These are phyloP conservation scores for Ceyx margarethae DNA, from an alignment of 2,113 vertebrate species.

Conservation along the genomic window DNA sequence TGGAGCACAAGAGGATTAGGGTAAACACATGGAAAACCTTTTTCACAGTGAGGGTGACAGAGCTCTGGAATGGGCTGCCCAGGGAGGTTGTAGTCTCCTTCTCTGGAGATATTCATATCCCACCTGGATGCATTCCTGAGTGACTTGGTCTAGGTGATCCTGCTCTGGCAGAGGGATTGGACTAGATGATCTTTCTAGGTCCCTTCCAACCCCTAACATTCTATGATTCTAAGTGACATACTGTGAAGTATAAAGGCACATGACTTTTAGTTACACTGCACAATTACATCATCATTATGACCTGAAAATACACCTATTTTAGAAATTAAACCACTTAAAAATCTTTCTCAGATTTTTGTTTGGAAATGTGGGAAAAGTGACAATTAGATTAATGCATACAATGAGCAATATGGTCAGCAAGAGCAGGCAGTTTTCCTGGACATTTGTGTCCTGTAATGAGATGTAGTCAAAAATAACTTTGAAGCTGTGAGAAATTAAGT, in stretches of 20 bases:
- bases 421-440: not conserved
- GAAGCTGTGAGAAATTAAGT: not conserved
- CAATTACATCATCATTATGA: not conserved
- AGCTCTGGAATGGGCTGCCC: too few relatives aligned
- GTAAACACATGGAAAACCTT: too few relatives aligned
- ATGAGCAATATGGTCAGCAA: not conserved
- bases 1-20: too few relatives aligned
- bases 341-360: not conserved
- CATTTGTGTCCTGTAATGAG: not conserved
- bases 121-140: too few relatives aligned
- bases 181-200: too few relatives aligned
- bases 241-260: not conserved
- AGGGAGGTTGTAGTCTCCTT: too few relatives aligned
- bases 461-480: not conserved
- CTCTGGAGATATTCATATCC: too few relatives aligned
- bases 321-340: not conserved
- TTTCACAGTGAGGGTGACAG: too few relatives aligned
- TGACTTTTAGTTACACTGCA: not conserved
- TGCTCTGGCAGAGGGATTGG: too few relatives aligned
- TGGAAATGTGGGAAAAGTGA: not conserved
- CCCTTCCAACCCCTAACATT: too few relatives aligned
- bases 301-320: not conserved
- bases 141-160: too few relatives aligned
- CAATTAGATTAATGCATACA: not conserved
- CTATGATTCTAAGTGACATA: not conserved